Evolutionary conservation across 2,888 invertebrate genomes (phyloP), one percentile per base, ranked within the genome.

Genomic region (Byasa hedistus): DNA sequence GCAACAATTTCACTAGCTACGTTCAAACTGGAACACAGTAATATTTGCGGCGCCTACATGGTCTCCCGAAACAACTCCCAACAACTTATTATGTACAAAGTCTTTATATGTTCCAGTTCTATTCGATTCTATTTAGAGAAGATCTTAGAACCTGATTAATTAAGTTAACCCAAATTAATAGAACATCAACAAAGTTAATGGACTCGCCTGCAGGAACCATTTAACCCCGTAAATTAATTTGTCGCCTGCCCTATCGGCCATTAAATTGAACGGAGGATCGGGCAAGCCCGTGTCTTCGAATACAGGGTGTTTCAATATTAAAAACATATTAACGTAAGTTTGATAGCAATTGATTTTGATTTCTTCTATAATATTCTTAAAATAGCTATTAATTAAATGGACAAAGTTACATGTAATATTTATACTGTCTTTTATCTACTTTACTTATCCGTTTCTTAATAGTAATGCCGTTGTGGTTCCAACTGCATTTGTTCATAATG

Each of bases 181-280:
- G 48, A 27, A 55, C 39, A 55, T 57, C 23, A 54, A 44, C 39
- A 54, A 58, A 52, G 27, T 54, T 32, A 62, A 66, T 48, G 55
- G 58, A 19, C 39, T 55, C 21, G 52, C 51, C 52, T 51, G 39
- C 39, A 54, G 58, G 57, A 57, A 58, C 44, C 62, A 48, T 66
- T 58, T 62, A 48, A 44, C 54, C 23, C 32, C n/a, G 58, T 58
- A 48, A 66, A 66, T 66, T 66, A 66, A 66, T 62, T 62, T 66
- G 55, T 62, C 58, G 58, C 58, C 44, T 57, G 61, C 21, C 39
- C 54, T 61, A 39, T 62, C 61, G 32, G 19, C 57, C n/a, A 57
- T 57, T 48, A 24, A 62, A 58, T 65, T 61, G 61, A 8, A 62
- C 19, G 56, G 22, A n/a, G 39, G 39, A 61, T 58, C 22, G 57